Percentiles rank a stretch among this genome's conserved stretches.
phyloP scores from a whole-genome alignment of 92 coral and sea anemone species.

The Umimayanthus kanabou region DNA sequence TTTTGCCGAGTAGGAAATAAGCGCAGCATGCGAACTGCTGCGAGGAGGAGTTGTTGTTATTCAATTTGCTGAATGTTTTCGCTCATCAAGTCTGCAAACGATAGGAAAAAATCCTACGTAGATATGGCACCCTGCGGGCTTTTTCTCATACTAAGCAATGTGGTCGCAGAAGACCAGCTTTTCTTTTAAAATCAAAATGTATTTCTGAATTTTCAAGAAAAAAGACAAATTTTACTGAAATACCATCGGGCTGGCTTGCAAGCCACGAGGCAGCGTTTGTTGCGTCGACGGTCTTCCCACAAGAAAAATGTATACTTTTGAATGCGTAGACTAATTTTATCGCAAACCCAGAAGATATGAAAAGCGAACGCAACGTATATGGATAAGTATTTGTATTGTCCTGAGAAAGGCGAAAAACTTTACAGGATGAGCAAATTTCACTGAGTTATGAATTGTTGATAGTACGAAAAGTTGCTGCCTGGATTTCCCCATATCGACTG shows the following conservation, averaged over 20 bases:
- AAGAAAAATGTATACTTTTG: too few relatives aligned
- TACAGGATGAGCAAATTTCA: background rate
- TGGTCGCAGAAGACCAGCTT: background rate
- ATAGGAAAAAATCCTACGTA: slow-evolving; percentile 4
- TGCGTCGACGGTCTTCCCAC: background rate
- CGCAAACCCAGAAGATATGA: background rate
- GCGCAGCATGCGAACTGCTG: background rate
- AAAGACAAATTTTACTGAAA: too few relatives aligned
- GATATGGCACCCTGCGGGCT: background rate
- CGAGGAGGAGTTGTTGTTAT: background rate
- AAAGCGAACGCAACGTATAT: background rate
- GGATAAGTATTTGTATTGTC: background rate
- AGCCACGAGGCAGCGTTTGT: background rate
- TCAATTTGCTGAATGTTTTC: slow-evolving; percentile 8
- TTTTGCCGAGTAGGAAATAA: background rate
- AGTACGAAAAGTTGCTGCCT: background rate
- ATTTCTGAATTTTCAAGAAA: too few relatives aligned
- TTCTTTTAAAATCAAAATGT: too few relatives aligned
- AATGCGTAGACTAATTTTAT: background rate
- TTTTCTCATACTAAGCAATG: background rate
- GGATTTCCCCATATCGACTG: background rate
- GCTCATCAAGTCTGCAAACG: slow-evolving; percentile 28
- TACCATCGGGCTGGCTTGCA: background rate
- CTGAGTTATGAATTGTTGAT: background rate
- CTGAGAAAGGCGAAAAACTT: background rate